Conservation (phyloP, 1,140 invertebrate genomes). For the Drosophila neocordata region DNA sequence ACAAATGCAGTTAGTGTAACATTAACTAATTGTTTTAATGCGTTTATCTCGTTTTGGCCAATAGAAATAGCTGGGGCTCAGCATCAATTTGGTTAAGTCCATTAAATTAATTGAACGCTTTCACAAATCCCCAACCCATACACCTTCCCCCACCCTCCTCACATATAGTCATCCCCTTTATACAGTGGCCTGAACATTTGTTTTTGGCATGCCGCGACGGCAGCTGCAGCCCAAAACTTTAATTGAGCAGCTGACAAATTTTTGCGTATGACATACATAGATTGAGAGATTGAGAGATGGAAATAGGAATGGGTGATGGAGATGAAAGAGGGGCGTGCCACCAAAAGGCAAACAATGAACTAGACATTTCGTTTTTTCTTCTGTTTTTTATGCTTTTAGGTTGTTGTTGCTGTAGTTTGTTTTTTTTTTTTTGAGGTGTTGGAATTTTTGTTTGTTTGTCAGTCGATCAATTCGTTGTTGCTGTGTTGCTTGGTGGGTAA, state of each 20-base stretch:
- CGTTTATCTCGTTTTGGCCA: conserved; percentile 49
- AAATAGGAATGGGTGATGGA: background rate
- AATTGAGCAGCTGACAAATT: conserved; percentile 76
- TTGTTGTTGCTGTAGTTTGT: conserved; percentile 9
- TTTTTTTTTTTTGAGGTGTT: conserved; percentile 34
- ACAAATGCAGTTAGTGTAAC: conserved; percentile 46
- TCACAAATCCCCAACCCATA: conserved; percentile 63
- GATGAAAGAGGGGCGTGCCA: conserved; percentile 38
- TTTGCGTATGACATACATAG: conserved; percentile 48
- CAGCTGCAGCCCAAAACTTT: conserved; percentile 37
- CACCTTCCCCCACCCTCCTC: background rate
- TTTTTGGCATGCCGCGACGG: background rate
- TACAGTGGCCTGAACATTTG: background rate
- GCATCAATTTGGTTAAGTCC: conserved; percentile 47
- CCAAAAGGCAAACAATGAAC: conserved; percentile 52
- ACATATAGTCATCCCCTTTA: background rate
- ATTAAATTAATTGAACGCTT: conserved; percentile 81
- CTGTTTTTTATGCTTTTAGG: background rate
- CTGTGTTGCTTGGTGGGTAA: conserved; percentile 25
- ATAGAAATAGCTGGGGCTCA: background rate
- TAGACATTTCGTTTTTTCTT: conserved; percentile 6
- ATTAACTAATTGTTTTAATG: conserved; percentile 57
- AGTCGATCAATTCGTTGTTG: conserved; percentile 35
- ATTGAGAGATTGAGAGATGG: conserved; percentile 17
- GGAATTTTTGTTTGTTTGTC: conserved; percentile 59